phyloP scores from a whole-genome alignment of 2,888 invertebrate genomes.

The Venusia cambrica region DNA sequence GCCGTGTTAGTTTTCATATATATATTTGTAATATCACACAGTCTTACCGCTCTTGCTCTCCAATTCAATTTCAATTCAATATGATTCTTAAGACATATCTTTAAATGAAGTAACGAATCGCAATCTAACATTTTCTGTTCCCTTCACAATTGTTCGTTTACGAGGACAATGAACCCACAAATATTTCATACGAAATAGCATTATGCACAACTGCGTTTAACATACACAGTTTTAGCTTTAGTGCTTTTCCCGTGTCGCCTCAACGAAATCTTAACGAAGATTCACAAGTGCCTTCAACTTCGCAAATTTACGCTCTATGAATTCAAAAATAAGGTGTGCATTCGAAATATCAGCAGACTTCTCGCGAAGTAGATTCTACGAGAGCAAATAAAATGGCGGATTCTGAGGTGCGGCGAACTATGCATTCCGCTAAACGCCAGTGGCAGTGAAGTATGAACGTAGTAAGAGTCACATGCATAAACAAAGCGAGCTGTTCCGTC shows the following conservation, averaged over 20 bases:
- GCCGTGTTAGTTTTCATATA: too few relatives aligned
- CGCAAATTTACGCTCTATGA: conserved; percentile 1
- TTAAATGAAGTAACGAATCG: too few relatives aligned
- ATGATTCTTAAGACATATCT: too few relatives aligned
- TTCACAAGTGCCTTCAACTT: neutral
- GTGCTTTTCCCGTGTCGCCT: conserved; percentile 26
- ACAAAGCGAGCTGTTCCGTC: conserved; percentile 4
- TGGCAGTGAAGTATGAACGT: conserved; percentile 25
- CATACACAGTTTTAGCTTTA: conserved; percentile 19
- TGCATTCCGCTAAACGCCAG: conserved; percentile 24
- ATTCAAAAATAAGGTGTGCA: conserved; percentile 4
- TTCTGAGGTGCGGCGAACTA: conserved; percentile 19
- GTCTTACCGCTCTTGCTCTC: too few relatives aligned
- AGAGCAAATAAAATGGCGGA: conserved; percentile 20
- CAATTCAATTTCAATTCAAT: too few relatives aligned
- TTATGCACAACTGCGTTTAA: conserved; percentile 28
- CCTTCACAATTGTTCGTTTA: conserved; percentile 6
- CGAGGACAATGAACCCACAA: conserved; percentile 8
- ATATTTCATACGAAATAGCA: conserved; percentile 8
- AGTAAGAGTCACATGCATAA: conserved; percentile 6
- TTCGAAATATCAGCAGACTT: conserved; percentile 7
- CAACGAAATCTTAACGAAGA: conserved; percentile 30
- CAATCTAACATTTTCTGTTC: conserved; percentile 11
- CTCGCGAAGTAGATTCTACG: conserved; percentile 7
- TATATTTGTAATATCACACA: too few relatives aligned